Evolutionary conservation across 2,113 vertebrate genomes (phyloP).

Genomic region (Micromys minutus): DNA sequence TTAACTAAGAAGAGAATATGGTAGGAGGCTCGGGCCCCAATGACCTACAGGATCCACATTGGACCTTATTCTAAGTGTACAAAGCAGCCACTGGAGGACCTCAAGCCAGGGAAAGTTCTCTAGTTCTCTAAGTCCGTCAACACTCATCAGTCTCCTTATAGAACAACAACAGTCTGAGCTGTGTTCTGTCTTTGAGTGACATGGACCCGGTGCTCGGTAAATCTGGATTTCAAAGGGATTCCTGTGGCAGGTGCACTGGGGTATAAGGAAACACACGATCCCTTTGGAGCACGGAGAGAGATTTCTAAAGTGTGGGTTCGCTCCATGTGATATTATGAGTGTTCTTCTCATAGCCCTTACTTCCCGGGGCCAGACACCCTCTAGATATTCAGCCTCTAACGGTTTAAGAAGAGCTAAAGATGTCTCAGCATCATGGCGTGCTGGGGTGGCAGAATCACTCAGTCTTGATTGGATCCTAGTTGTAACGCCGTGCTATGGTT

Average conservation of each 20-base stretch:
- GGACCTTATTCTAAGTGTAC: neutral
- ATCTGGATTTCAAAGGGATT: neutral
- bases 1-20: neutral
- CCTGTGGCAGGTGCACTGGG: neutral
- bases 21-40: no score
- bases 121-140: fast-evolving
- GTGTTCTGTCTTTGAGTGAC: neutral
- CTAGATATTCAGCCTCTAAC: neutral
- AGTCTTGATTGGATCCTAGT: neutral
- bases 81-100: neutral
- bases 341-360: no score
- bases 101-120: neutral
- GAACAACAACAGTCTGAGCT: neutral
- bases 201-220: neutral
- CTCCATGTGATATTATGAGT: neutral
- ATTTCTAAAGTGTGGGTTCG: neutral
- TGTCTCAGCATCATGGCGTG: no score
- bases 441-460: neutral
- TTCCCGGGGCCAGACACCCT: neutral
- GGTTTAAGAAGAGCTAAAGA: neutral
- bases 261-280: no score
- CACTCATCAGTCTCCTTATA: neutral
- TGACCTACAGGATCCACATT: fast-evolving
- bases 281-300: neutral
- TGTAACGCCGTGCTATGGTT: neutral